A percentile compares a stretch with the other conserved stretches of the same genome.
Conservation (phyloP, 2,888 invertebrate genomes). For the Polietes domitor region DNA sequence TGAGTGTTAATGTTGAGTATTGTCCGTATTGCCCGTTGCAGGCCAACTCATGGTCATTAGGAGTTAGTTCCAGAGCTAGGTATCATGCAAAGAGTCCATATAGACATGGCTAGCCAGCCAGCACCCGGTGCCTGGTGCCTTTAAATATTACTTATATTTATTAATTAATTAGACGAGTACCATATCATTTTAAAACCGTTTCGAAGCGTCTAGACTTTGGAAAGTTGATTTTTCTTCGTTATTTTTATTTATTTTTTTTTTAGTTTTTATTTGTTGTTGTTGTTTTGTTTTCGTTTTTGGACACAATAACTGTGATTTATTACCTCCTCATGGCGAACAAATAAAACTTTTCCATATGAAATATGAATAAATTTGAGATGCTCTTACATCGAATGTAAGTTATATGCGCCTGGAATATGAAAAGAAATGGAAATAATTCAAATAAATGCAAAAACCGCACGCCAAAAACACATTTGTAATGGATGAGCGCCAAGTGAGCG, state of each 20-base stretch:
- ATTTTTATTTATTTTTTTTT: not conserved
- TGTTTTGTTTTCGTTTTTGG: constrained; percentile 1
- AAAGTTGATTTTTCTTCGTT: not conserved
- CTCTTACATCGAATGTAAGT: constrained; percentile 4
- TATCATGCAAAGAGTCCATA: not conserved
- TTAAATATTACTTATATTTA: not conserved
- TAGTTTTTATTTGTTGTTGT: too few species aligned
- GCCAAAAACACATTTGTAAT: constrained; percentile 77
- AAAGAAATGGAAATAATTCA: constrained; percentile 25
- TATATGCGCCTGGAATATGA: not conserved
- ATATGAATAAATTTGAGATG: constrained; percentile 18
- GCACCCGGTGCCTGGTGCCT: not conserved
- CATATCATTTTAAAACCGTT: constrained; percentile 19
- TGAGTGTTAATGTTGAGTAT: not conserved
- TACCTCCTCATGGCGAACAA: not conserved
- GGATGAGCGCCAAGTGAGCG: constrained; percentile 55
- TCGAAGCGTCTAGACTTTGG: constrained; percentile 8
- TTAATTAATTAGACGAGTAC: constrained; percentile 14
- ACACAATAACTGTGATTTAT: constrained; percentile 29
- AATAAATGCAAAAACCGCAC: constrained; percentile 65
- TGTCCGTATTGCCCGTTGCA: too few species aligned
- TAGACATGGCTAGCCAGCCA: not conserved
- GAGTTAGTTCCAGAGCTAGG: not conserved
- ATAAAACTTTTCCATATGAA: constrained; percentile 10
- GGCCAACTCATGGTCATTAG: too few species aligned